Base-by-base conservation (phyloP, 2,113 vertebrate genomes). In the Cheilinus undulatus region DNA sequence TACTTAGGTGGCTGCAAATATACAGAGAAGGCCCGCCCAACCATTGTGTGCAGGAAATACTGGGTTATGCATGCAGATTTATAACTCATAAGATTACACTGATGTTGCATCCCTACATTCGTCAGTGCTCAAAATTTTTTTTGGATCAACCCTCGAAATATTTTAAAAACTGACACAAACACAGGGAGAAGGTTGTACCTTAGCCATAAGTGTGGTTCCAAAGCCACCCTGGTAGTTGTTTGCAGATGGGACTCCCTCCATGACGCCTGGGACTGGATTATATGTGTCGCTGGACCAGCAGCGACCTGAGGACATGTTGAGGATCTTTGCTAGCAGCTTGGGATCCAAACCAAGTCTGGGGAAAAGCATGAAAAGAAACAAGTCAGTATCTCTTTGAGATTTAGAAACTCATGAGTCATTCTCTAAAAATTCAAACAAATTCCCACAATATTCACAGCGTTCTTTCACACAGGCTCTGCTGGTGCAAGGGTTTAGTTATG, bases 251-350 rank as follows among this genome's bases (percentile, higher is more conserved):
- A 99, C 98, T 17, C 97, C 97, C 83, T 97, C 97, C 98, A 99
- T 98, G 82, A 99, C 97, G 10, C 98, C 98, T 1, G 98, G 98
- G 38, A 96, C 97, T 19, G 98, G 97, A 86, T 99, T 99, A 62
- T 99, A 99, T 0, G 94, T 94, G 84, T 99, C 98, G 56, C 97
- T 99, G 93, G 98, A 98, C 98, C 98, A 99, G 90, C 98, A 99
- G 61, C 98, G 95, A 76, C 98, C 98, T 27, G 95, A 96, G 34
- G 97, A 97, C 96, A 98, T 98, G 93, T 99, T 98, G 77, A 99
- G 93, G 88, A 99, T 94, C 94, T 96, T 93, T 77, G 96, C 90
- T 93, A 99, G 89, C 19, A 99, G 94, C 88, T 97, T 97, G 59
- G 97, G 97, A 93, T 99, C 97, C 93, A 98, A 94, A 85, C 97